Evolutionary conservation across 2,888 invertebrate species (phyloP).

Genomic region (Ormyrus labotus): DNA sequence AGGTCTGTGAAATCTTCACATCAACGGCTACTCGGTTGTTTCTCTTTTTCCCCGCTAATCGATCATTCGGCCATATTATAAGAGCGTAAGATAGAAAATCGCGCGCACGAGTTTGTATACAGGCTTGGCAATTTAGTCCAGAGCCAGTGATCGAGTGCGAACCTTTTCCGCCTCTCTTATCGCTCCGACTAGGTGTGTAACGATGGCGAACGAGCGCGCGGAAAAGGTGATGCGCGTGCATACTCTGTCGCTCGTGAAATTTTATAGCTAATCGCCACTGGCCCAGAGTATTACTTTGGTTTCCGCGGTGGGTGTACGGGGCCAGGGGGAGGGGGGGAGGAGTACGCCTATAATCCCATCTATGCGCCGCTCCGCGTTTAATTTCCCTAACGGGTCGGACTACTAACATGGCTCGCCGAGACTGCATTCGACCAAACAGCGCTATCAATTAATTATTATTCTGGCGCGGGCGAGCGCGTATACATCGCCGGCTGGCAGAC

Average conservation of each 20-base stretch:
- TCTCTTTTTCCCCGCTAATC: not conserved
- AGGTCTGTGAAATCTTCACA: slow-evolving; percentile 11
- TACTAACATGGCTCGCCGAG: slow-evolving; percentile 51
- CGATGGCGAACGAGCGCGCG: not conserved
- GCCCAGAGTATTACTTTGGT: slow-evolving; percentile 62
- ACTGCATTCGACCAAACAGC: slow-evolving; percentile 61
- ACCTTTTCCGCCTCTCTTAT: not conserved
- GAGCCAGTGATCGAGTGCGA: not conserved
- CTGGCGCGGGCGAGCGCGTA: slow-evolving; percentile 29
- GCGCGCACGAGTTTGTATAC: not conserved
- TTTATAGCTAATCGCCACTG: slow-evolving; percentile 64
- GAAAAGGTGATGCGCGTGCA: slow-evolving; percentile 16
- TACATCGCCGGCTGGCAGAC: slow-evolving; percentile 25
- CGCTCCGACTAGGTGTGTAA: not conserved
- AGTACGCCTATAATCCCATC: slow-evolving; percentile 62
- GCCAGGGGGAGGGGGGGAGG: not conserved
- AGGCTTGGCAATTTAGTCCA: not conserved
- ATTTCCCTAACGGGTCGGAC: slow-evolving; percentile 66
- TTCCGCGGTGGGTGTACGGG: slow-evolving; percentile 53
- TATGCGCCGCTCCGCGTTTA: slow-evolving; percentile 62
- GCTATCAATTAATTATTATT: slow-evolving; percentile 69
- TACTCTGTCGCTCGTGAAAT: slow-evolving; percentile 61
- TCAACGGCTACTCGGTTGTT: not conserved
- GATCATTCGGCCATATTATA: not conserved
- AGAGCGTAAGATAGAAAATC: not conserved